Evolutionary conservation across 2,797 vertebrate species (phyloP).

Genomic region (Cryptoprocta ferox): DNA sequence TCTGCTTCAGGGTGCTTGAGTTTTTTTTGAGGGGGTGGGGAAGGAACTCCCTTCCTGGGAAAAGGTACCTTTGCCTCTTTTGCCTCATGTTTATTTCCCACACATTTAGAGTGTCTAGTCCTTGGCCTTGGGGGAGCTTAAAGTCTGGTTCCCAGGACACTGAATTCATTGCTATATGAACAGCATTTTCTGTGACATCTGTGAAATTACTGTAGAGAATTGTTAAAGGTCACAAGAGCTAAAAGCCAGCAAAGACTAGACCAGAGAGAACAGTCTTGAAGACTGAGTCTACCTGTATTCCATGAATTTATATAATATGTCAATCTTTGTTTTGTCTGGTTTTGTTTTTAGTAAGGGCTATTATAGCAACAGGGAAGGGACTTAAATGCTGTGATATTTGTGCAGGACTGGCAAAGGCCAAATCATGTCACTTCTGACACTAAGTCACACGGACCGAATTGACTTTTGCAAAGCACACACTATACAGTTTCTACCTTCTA

Average conservation of each 20-base stretch:
- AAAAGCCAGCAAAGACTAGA: background rate
- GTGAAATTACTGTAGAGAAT: conserved; percentile 32
- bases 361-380: background rate
- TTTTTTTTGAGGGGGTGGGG: background rate
- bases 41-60: background rate
- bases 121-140: background rate
- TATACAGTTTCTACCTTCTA: background rate
- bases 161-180: background rate
- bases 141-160: background rate
- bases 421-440: conserved; percentile 35
- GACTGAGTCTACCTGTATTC: background rate
- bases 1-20: background rate
- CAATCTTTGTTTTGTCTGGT: background rate
- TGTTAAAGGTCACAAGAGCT: background rate
- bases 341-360: conserved; percentile 5
- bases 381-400: background rate
- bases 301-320: background rate
- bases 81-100: background rate
- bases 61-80: conserved; percentile 36
- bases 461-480: background rate
- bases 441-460: background rate
- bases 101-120: background rate
- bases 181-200: conserved; percentile 6
- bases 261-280: background rate
- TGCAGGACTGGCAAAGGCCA: background rate